A percentile compares a stretch with the other conserved stretches of the same genome.
phyloP scores from a whole-genome alignment of 2,888 invertebrate genomes.

The Drosophila histrio region DNA sequence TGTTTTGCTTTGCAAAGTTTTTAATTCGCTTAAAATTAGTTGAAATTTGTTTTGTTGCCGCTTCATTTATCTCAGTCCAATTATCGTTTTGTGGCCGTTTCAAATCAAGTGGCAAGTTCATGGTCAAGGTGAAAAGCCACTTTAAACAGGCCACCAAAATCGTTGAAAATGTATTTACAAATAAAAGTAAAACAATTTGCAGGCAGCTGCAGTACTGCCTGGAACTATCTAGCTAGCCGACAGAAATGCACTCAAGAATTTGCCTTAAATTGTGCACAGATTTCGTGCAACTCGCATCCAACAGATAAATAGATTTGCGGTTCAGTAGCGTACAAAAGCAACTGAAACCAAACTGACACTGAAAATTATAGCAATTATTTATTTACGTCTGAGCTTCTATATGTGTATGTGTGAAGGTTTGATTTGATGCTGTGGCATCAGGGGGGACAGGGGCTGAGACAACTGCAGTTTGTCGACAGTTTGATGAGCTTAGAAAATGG shows the following conservation, averaged over 20 bases:
- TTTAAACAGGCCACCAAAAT: conserved; percentile 20
- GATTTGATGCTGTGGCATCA: not conserved
- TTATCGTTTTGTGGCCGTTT: not conserved
- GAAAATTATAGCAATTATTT: conserved; percentile 65
- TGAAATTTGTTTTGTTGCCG: conserved; percentile 6
- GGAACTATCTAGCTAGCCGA: conserved; percentile 33
- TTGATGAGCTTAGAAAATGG: conserved; percentile 62
- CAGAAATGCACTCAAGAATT: conserved; percentile 49
- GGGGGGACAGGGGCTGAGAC: conserved; percentile 13
- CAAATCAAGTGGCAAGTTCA: conserved; percentile 52
- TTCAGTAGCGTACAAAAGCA: conserved; percentile 34
- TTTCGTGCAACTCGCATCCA: conserved; percentile 29
- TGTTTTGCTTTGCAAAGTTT: conserved; percentile 16
- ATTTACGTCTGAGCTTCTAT: not conserved
- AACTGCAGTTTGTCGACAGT: conserved; percentile 70
- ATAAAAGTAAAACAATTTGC: conserved; percentile 17
- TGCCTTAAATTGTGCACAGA: conserved; percentile 25
- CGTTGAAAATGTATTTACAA: conserved; percentile 8
- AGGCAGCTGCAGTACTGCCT: conserved; percentile 36
- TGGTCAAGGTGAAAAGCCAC: conserved; percentile 62
- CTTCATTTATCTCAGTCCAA: conserved; percentile 3
- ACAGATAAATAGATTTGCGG: conserved; percentile 42
- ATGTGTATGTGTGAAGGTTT: not conserved
- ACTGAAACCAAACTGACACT: conserved; percentile 61
- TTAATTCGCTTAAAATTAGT: conserved; percentile 4